Base-by-base conservation (phyloP, 1,140 invertebrate genomes). In the Neodiprion lecontei region DNA sequence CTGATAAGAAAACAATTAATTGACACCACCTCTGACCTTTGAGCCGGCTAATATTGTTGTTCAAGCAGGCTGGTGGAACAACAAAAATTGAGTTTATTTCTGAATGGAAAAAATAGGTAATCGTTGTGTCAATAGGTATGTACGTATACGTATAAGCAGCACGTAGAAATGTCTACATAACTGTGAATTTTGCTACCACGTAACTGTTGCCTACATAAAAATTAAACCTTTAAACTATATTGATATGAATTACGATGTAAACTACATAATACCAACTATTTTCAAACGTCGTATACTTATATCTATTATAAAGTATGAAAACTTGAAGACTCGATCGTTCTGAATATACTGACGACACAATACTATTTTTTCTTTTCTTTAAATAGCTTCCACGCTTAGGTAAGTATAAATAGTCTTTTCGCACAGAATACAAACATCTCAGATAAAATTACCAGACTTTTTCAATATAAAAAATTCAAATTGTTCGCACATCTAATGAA, bases 161-260 rank as follows among this genome's bases (percentile, higher is more conserved):
- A 61, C 53, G 53, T 61, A 61, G 53, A 61, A 61, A 14, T 61
- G 53, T 61, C 53, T 61, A 61, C 53, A 61, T 61, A 61, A 61
- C 11, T 17, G 28, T 61, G 53, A 61, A 61, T 61, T 61, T 61
- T 61, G 53, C 53, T 61, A 61, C 53, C 53, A 61, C 53, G 53
- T 61, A 61, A 61, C 53, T 61, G 53, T 61, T 61, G 53, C 53
- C 53, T 61, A 61, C 4, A 61, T 12, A 61, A 61, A 17, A 61
- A 40, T 40, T 40, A 40, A 40, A 40, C 28, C 28, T 40, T 1
- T 40, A 40, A 40, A 61, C 53, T 61, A 61, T 61, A 61, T 61
- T 17, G 53, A 61, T 61, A 61, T 61, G 53, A 40, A 61, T 17
- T 61, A 61, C 53, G 53, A 61, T 61, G 53, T 61, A 61, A 61